Evolutionary conservation across 2,888 invertebrate species (phyloP).

Genomic region (Nemotelus pantherinus): DNA sequence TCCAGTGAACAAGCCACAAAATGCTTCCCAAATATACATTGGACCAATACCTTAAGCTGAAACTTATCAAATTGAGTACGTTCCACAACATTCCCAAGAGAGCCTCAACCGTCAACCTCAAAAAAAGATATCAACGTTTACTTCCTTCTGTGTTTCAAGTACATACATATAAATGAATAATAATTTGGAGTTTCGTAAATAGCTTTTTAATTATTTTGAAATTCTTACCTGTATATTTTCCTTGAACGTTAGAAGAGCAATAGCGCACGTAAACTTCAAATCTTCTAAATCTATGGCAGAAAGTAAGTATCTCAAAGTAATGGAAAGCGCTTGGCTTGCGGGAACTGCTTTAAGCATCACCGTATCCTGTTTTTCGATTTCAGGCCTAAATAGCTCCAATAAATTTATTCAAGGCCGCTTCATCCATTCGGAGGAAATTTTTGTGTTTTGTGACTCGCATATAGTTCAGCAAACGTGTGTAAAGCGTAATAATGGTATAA

Average conservation of each 20-base stretch:
- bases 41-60: background rate
- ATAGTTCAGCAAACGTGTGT: too few species aligned
- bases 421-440: constrained; percentile 16
- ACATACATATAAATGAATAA: background rate
- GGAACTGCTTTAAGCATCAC: constrained; percentile 28
- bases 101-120: background rate
- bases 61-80: background rate
- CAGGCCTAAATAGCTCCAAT: constrained; percentile 9
- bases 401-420: background rate
- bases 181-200: background rate
- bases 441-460: background rate
- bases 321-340: background rate
- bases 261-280: background rate
- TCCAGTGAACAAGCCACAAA: background rate
- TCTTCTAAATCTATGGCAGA: background rate
- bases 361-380: constrained; percentile 12
- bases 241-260: background rate
- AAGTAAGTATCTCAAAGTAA: background rate
- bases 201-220: background rate
- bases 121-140: background rate
- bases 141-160: background rate
- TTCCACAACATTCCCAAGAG: background rate
- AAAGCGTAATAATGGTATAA: too few species aligned
- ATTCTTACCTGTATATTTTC: background rate
- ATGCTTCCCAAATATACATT: background rate